Percentiles rank a stretch among this genome's conserved stretches.
phyloP scores from a whole-genome alignment of 2,113 vertebrate species.

The Callaeas wilsoni region DNA sequence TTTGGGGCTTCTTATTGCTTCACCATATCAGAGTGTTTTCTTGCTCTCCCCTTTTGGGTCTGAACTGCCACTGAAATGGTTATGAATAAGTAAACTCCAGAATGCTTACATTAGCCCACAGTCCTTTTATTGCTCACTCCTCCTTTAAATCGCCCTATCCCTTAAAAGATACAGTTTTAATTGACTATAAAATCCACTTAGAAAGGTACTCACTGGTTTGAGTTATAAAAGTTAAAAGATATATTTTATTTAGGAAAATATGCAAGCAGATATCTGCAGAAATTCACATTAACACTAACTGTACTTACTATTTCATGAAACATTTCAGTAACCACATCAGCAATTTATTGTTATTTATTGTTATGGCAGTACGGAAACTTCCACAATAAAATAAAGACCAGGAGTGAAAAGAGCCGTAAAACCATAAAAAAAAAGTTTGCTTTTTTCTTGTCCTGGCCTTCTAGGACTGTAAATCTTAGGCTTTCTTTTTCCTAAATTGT shows the following conservation, averaged over 20 bases:
- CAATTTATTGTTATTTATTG: slow-evolving; percentile 3
- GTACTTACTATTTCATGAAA: slow-evolving; percentile 6
- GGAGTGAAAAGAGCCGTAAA: slow-evolving; percentile 69
- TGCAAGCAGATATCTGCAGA: background rate
- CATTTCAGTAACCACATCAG: slow-evolving; percentile 1
- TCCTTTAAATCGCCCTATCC: slow-evolving; percentile 40
- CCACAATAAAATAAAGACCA: slow-evolving; percentile 35
- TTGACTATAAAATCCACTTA: slow-evolving; percentile 31
- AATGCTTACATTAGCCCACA: slow-evolving; percentile 43
- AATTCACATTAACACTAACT: background rate
- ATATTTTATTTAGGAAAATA: background rate
- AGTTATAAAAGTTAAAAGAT: background rate
- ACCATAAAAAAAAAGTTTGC: slow-evolving; percentile 37
- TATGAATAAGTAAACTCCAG: slow-evolving; percentile 54
- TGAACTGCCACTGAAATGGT: slow-evolving; percentile 19
- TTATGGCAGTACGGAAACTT: slow-evolving; percentile 37
- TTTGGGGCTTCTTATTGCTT: slow-evolving; percentile 14
- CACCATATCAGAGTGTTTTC: background rate
- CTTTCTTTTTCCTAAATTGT: slow-evolving; percentile 56
- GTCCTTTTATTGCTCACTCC: slow-evolving; percentile 31
- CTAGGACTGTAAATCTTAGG: slow-evolving; percentile 70
- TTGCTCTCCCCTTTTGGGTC: background rate
- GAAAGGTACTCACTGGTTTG: background rate
- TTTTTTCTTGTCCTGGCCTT: slow-evolving; percentile 53
- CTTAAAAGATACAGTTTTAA: slow-evolving; percentile 33